Base-by-base conservation (phyloP, 2,113 vertebrate genomes). In the Triplophysa siluroides region DNA sequence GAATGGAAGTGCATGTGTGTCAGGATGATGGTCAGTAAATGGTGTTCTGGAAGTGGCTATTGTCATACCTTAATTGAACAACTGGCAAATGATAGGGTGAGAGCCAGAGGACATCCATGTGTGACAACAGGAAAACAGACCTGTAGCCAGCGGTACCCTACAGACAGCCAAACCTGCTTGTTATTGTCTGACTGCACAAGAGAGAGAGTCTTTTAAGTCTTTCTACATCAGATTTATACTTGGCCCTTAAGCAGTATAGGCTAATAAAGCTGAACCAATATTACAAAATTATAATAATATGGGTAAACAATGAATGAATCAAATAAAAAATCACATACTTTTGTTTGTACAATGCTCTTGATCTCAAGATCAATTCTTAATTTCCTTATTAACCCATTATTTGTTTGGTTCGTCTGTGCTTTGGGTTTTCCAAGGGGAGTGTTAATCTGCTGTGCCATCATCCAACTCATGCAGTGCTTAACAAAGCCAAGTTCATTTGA, bases 11-110 rank as follows among this genome's bases (percentile, higher is more conserved):
- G 21, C 18, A 8, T 43, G 54, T 60, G 38, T 43, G 23, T 45
- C n/a, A 21, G 1, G 3, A 61, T 62, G 71, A 62, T 74, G n/a
- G 54, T 61, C 38, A 62, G 72, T 24, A 26, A 16, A 62, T 45
- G 56, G 72, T 75, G 21, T 62, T 75, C 14, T 26, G 58, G 21
- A 13, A 23, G 58, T 75, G 41, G 56, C 38, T 58, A 75, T 62
- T 75, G 72, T 75, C 56, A 75, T 41, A 19, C 38, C 45, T 75
- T 62, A 75, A 75, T 75, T 62, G 58, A 38, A 75, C 61, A 43
- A 10, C 41, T 47, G 14, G 38, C 38, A 75, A 16, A 75, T 19
- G 54, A 73, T 73, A 45, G 72, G 58, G 21, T 45, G 21, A 75
- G 38, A 3, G 21, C 4, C 21, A 75, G 38, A 45, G 58, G 58